Evolutionary conservation across 2,888 invertebrate genomes (phyloP).

Genomic region (Strigamia transsilvanica): DNA sequence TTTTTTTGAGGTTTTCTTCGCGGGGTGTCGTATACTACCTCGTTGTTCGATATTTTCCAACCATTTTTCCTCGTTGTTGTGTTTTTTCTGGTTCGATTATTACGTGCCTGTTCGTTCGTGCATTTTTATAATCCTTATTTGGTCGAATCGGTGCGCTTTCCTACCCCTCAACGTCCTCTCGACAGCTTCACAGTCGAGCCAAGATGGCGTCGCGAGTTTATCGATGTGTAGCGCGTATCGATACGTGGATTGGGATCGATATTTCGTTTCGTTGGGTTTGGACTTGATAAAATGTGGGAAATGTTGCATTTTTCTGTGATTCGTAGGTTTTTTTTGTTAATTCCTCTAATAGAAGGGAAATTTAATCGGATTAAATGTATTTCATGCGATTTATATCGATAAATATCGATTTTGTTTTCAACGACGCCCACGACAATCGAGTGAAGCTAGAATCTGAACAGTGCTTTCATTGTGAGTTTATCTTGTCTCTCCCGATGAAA

Average conservation of each 20-base stretch:
- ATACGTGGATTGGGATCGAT: not conserved
- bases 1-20: not conserved
- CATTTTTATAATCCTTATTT: slow-evolving; percentile 15
- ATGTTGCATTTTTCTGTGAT: too few relatives aligned
- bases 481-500: too few relatives aligned
- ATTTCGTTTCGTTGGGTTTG: too few relatives aligned
- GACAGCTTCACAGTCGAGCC: slow-evolving; percentile 44
- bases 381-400: too few relatives aligned
- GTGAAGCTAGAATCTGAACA: too few relatives aligned
- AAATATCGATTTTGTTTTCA: too few relatives aligned
- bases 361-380: too few relatives aligned
- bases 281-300: too few relatives aligned
- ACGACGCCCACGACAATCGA: too few relatives aligned
- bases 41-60: not conserved
- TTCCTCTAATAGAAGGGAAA: too few relatives aligned
- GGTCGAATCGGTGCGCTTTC: not conserved
- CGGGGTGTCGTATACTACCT: slow-evolving; percentile 4
- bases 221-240: slow-evolving; percentile 5
- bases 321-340: too few relatives aligned
- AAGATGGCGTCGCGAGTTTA: slow-evolving; percentile 5
- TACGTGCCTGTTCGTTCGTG: not conserved
- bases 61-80: slow-evolving; percentile 9
- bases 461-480: too few relatives aligned
- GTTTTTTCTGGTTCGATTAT: not conserved
- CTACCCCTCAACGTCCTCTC: slow-evolving; percentile 31